Evolutionary conservation across 2,888 invertebrate species (phyloP), one percentile per base, ranked within the genome.

Genomic region (Leptopilina drosophilae): DNA sequence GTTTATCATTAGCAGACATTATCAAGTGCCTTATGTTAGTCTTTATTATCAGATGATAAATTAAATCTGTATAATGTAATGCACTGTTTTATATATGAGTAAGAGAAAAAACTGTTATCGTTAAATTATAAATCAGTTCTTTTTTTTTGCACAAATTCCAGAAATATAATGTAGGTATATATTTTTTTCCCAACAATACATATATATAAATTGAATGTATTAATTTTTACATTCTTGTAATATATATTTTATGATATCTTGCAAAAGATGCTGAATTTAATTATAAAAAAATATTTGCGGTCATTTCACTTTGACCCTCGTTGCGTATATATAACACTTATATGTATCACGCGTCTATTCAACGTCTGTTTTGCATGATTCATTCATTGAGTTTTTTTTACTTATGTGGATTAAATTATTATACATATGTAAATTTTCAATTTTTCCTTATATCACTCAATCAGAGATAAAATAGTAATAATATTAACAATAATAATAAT

Each of bases 301-400:
- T 78, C 80, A 77, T 81, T 81, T 81, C 78, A 76, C 80, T 81
- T 73, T 81, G 77, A 81, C 78, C 80, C 42, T 59, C 20, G 64
- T 49, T 49, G 33, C 62, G 76, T 69, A 76, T 42, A 42, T 42
- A 42, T 42, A 42, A 33, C 33, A 33, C 33, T 42, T 42, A 78
- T 76, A 64, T 65, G 9, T 76, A 33, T 77, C 62, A 77, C 64
- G 65, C 64, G 33, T 42, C 42, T 42, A 42, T 42, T 42, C 42
- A 42, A 42, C 42, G 73, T 62, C 64, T 64, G 56, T 49, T 40
- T 69, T 67, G 69, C 9, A 69, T 69, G 67, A 79, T 78, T 76
- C 79, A 77, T 79, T 67, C 8, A 5, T 49, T 26, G 42, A 9
- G 62, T 69, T 64, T 76, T 2, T 42, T 26, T 33, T 2, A 33